Evolutionary conservation across 2,113 vertebrate species (phyloP).

Genomic region (Callopanchax toddi): DNA sequence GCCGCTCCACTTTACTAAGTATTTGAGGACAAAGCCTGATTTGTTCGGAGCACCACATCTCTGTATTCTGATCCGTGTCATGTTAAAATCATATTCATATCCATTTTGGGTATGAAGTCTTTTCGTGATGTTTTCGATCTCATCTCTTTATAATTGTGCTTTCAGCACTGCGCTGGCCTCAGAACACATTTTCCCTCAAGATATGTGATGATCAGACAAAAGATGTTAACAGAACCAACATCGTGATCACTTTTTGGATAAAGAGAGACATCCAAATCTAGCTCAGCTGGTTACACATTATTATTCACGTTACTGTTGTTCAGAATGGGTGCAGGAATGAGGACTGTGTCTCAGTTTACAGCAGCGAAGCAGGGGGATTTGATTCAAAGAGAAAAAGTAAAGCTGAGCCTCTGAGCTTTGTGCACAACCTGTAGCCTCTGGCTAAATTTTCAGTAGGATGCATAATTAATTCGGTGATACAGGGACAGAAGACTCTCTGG

Average conservation of each 20-base stretch:
- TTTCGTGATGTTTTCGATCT: constrained; percentile 39
- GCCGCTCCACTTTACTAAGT: background rate
- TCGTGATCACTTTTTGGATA: constrained; percentile 26
- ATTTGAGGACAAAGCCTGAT: constrained; percentile 9
- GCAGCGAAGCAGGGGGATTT: constrained; percentile 9
- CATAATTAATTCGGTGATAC: constrained; percentile 64
- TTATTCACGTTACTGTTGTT: constrained; percentile 34
- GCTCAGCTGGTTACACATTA: constrained; percentile 40
- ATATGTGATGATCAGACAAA: constrained; percentile 44
- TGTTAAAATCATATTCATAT: constrained; percentile 27
- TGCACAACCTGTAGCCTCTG: constrained; percentile 51
- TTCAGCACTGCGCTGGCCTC: constrained; percentile 18
- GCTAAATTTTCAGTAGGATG: constrained; percentile 52
- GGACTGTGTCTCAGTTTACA: constrained; percentile 57
- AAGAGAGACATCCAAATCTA: constrained; percentile 36
- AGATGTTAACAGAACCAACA: constrained; percentile 28
- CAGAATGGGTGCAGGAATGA: constrained; percentile 29
- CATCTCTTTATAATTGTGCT: constrained; percentile 36
- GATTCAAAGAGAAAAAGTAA: constrained; percentile 22
- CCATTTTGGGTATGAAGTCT: constrained; percentile 17
- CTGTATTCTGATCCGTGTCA: constrained; percentile 17
- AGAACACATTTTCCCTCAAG: constrained; percentile 46
- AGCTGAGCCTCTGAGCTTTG: constrained; percentile 41
- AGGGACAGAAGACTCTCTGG: constrained; percentile 53
- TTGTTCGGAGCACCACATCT: constrained; percentile 14